Evolutionary conservation across 2,888 invertebrate species (phyloP).

Genomic region (Ernsta delagoae): DNA sequence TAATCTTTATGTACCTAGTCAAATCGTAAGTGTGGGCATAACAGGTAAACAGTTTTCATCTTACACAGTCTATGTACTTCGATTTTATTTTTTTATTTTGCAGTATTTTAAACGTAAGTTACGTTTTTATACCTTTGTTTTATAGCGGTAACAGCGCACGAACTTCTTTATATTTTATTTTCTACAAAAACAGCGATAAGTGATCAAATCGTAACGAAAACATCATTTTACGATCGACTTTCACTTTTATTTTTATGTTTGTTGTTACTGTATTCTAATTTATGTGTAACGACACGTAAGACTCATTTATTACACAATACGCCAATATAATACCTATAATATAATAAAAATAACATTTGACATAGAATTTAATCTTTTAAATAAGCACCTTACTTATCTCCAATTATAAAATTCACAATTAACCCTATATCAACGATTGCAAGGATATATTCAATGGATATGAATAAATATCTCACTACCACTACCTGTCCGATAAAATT

Average conservation of each 20-base stretch:
- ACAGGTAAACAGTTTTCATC: not conserved
- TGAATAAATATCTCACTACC: not conserved
- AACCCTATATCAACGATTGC: no score
- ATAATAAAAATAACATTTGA: no score
- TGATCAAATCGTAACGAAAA: not conserved
- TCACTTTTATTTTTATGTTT: not conserved
- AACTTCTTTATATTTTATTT: constrained; percentile 1
- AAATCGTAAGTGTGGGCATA: not conserved
- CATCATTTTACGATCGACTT: not conserved
- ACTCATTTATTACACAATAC: no score
- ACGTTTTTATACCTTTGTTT: not conserved
- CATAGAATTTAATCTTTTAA: no score
- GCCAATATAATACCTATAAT: no score
- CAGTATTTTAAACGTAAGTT: not conserved
- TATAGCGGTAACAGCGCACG: not conserved
- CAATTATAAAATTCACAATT: no score
- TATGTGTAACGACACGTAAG: not conserved
- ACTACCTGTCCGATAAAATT: constrained; percentile 1
- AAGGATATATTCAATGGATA: not conserved
- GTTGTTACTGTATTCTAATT: constrained; percentile 4
- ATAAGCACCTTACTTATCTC: no score
- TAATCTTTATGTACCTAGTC: constrained; percentile 6
- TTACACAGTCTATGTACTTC: no score
- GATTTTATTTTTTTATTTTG: constrained; percentile 1
- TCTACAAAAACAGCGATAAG: not conserved